Evolutionary conservation across 2,888 invertebrate genomes (phyloP), one percentile per base, ranked within the genome.

Genomic region (Pyrocoelia pectoralis): DNA sequence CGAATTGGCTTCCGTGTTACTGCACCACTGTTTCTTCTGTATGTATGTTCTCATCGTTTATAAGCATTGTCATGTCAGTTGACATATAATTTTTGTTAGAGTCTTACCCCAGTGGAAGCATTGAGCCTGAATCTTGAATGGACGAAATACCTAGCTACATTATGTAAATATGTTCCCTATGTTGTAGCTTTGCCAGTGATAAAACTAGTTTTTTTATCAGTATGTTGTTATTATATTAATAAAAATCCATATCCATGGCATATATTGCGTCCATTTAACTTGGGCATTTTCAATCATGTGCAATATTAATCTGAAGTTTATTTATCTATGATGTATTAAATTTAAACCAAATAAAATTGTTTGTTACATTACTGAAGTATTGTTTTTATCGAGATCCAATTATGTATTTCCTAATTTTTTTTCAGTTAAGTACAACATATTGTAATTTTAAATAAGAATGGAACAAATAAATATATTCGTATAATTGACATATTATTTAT

Each of bases 311-410:
- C 79, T 80, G 79, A 80, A 70, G 75, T 80, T 81, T 80, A 81
- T 81, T 81, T 81, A 81, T 81, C 80, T 80, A 81, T 78, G 76
- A 80, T 81, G 80, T 81, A 81, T 80, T 80, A 78, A 80, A 79
- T 78, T 80, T 79, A 81, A 80, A 80, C 79, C 79, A 81, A 81
- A 80, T 79, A 81, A 80, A 80, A 79, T 78, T 81, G 81, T 81
- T 81, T 81, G 81, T 81, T 81, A 81, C 80, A 81, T 73, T 67
- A 67, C 24, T 50, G 43, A 49, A 43, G 33, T 43, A 43, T 43
- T 43, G 41, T 43, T 43, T 43, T 43, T 43, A 43, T 43, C 12
- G 8, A 13, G 12, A 43, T 43, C 15, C 41, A 8, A 15, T 40
- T 40, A 40, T 43, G 15, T 43, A 43, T 13, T 43, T 43, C 15